phyloP scores from a whole-genome alignment of 2,113 vertebrate species.

The Lepisosteus oculatus region DNA sequence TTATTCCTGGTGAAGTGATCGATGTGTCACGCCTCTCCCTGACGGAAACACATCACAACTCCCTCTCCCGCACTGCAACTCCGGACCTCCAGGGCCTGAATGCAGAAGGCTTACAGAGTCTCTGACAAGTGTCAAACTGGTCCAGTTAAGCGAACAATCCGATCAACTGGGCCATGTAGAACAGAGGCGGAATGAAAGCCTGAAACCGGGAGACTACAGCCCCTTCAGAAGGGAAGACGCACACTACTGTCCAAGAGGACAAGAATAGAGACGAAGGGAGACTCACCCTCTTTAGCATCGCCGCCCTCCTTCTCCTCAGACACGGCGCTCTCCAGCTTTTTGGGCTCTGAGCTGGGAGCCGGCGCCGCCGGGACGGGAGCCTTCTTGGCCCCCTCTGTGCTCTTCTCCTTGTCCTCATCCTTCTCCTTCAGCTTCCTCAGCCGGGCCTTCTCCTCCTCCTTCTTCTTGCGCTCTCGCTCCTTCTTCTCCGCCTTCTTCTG shows the following conservation, averaged over 20 bases:
- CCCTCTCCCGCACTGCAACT: no score
- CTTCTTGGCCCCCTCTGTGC: constrained; percentile 34
- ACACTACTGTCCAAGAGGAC: no score
- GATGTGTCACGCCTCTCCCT: no score
- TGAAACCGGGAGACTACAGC: not conserved
- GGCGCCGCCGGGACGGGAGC: constrained; percentile 47
- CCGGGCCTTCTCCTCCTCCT: constrained; percentile 82
- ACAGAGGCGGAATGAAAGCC: not conserved
- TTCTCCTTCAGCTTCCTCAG: constrained; percentile 78
- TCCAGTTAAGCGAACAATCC: no score
- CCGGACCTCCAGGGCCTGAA: no score
- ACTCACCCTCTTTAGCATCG: constrained; percentile 71
- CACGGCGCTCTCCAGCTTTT: constrained; percentile 32
- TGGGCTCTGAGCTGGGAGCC: constrained; percentile 25
- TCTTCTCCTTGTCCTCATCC: constrained; percentile 75
- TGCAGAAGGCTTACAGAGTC: no score
- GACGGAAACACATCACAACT: no score
- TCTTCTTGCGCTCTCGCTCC: constrained; percentile 89
- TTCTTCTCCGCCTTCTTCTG: constrained; percentile 99
- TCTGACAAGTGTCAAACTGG: no score
- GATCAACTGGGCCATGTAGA: no score
- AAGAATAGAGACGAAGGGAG: not conserved
- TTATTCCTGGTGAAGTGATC: no score
- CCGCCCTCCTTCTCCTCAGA: constrained; percentile 72
- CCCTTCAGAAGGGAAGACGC: not conserved